phyloP scores from a whole-genome alignment of 2,797 vertebrate genomes.

The Tapera naevia region DNA sequence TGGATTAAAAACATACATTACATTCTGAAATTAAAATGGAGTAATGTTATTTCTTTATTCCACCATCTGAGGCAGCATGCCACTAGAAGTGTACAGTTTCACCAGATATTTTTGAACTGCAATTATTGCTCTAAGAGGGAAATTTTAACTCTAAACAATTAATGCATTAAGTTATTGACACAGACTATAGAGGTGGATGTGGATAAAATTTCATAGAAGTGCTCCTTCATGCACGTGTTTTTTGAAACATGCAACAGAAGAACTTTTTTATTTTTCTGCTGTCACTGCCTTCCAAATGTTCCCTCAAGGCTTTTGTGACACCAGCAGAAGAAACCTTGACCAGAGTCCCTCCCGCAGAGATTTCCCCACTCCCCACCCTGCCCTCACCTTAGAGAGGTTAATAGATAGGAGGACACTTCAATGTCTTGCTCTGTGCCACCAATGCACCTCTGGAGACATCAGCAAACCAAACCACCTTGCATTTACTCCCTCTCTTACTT shows the following conservation, averaged over 20 bases:
- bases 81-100: neutral
- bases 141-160: neutral
- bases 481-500: rapidly evolving
- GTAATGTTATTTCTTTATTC: neutral
- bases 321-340: neutral
- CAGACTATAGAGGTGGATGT: neutral
- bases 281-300: neutral
- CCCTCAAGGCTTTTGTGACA: neutral
- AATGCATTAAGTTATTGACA: neutral
- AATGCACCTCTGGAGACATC: neutral
- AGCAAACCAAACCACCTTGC: rapidly evolving
- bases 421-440: neutral
- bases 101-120: neutral
- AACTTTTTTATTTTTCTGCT: neutral
- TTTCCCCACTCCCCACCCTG: rapidly evolving
- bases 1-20: conserved; percentile 22
- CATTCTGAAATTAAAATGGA: neutral
- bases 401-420: neutral
- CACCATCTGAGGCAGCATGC: neutral
- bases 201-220: neutral
- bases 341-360: neutral
- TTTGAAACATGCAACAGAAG: neutral
- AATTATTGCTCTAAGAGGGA: neutral
- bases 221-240: neutral
- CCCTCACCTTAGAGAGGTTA: neutral